A percentile compares a stretch with the other conserved stretches of the same genome.
Evolutionary conservation across 2,888 invertebrate species (phyloP).

Genomic region (Heteromyza rotundicornis): DNA sequence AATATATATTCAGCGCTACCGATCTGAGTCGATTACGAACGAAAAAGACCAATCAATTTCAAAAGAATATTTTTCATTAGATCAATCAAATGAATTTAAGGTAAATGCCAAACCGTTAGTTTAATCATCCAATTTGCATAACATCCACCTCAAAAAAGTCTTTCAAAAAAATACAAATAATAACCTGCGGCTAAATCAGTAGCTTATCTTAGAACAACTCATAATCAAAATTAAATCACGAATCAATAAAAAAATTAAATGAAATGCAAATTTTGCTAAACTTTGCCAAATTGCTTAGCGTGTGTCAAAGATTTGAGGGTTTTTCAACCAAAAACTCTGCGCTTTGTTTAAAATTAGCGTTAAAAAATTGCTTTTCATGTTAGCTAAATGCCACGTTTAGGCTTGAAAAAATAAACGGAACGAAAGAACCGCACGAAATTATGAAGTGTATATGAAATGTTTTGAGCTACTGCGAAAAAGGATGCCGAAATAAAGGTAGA

Average conservation of each 20-base stretch:
- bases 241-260: background rate
- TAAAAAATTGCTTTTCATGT: too few species aligned
- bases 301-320: background rate
- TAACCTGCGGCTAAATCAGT: background rate
- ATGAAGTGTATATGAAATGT: background rate
- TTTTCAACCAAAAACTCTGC: background rate
- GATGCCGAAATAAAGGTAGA: too few species aligned
- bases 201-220: background rate
- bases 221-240: background rate
- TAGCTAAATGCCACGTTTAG: background rate
- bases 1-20: background rate
- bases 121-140: background rate
- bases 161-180: too few species aligned
- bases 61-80: too few species aligned
- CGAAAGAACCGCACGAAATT: background rate
- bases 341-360: too few species aligned
- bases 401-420: background rate
- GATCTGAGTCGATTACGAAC: background rate
- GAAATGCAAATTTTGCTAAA: background rate
- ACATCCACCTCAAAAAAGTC: too few species aligned
- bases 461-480: background rate
- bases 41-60: too few species aligned
- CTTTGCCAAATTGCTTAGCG: background rate
- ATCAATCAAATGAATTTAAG: too few species aligned
- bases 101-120: slow-evolving; percentile 1